Conservation (phyloP, 2,888 invertebrate genomes). For the Conus canariensis region DNA sequence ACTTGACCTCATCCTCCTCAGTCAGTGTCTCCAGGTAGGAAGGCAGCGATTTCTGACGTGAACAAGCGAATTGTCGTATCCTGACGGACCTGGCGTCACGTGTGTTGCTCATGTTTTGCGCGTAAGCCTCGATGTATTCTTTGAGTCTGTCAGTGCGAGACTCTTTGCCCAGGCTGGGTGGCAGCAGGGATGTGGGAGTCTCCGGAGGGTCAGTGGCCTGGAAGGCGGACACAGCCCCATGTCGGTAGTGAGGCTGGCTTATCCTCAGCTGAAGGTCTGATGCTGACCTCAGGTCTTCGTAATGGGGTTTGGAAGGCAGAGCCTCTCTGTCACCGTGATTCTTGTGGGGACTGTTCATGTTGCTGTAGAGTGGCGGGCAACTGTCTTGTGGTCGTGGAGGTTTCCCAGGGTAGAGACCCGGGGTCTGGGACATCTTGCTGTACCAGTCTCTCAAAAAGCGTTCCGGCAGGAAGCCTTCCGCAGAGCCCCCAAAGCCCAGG, state of each 20-base stretch:
- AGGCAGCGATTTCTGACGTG: constrained; percentile 70
- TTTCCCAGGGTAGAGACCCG: constrained; percentile 31
- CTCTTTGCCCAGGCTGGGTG: constrained; percentile 23
- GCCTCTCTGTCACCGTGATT: not conserved
- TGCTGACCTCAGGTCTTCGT: constrained; percentile 32
- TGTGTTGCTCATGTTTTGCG: constrained; percentile 34
- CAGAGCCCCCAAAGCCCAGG: constrained; percentile 66
- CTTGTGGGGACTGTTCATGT: not conserved
- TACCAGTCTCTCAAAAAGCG: constrained; percentile 73
- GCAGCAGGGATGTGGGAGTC: constrained; percentile 12
- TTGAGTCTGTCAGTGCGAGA: constrained; percentile 44
- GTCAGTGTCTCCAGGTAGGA: constrained; percentile 67
- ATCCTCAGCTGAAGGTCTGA: constrained; percentile 34
- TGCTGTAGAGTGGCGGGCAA: not conserved
- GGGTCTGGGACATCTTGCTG: constrained; percentile 61
- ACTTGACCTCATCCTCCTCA: constrained; percentile 67
- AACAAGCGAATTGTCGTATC: constrained; percentile 57
- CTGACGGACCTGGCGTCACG: constrained; percentile 29
- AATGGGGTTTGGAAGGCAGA: not conserved
- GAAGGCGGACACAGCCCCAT: not conserved
- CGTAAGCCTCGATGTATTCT: constrained; percentile 50
- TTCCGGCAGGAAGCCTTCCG: constrained; percentile 71
- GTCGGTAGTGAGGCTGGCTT: not conserved
- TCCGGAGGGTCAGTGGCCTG: not conserved
- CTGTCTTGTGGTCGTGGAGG: not conserved